A percentile compares a stretch with the other conserved stretches of the same genome.
These are phyloP conservation scores for Odontesthes bonariensis DNA, from an alignment of 2,113 vertebrate genomes.

Conservation along the genomic window DNA sequence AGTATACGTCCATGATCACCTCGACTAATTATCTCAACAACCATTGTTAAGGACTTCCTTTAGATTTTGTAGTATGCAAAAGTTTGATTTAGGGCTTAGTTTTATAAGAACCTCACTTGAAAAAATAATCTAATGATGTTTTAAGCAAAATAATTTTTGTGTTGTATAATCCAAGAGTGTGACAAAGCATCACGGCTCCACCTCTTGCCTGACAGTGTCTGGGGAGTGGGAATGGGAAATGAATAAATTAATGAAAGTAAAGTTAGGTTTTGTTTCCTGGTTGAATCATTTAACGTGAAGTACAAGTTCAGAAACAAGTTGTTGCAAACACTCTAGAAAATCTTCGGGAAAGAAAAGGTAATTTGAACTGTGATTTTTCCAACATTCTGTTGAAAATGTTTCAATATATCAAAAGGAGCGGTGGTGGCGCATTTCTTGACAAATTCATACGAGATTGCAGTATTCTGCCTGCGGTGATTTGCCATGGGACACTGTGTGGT, in stretches of 20 bases:
- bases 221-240: too few species aligned
- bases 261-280: too few species aligned
- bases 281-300: neutral
- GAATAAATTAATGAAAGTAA: too few species aligned
- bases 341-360: neutral
- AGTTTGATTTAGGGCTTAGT: neutral
- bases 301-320: neutral
- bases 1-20: neutral
- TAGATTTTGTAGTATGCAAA: neutral
- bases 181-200: too few species aligned
- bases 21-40: too few species aligned
- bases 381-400: conserved; percentile 22
- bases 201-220: too few species aligned
- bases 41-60: neutral
- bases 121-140: too few species aligned
- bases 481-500: conserved; percentile 66
- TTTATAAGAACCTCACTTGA: too few species aligned
- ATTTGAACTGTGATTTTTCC: conserved; percentile 10
- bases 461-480: conserved; percentile 62
- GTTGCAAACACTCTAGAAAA: too few species aligned
- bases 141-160: too few species aligned
- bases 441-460: conserved; percentile 46
- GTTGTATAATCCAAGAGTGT: too few species aligned
- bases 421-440: conserved; percentile 36
- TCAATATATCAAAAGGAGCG: conserved; percentile 40